Conservation (phyloP, 2,888 invertebrate species). For the Oscheius sp. region DNA sequence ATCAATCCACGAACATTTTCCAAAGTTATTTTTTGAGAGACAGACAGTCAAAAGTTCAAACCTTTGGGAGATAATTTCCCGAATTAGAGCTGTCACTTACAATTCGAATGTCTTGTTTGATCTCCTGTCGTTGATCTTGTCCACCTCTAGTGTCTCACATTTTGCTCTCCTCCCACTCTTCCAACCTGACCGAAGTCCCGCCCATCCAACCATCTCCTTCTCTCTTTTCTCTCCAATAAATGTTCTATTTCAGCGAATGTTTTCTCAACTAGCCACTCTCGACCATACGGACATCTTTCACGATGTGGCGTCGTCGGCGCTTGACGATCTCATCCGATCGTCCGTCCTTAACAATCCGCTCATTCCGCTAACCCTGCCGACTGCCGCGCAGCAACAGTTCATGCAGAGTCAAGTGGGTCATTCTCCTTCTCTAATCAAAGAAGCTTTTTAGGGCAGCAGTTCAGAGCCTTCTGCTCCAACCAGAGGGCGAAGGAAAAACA, state of each 20-base stretch:
- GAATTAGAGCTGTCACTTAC: too few relatives aligned
- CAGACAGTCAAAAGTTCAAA: too few relatives aligned
- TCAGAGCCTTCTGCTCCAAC: conserved; percentile 1
- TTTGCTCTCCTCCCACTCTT: neutral
- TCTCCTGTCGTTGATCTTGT: neutral
- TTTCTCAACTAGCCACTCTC: conserved; percentile 30
- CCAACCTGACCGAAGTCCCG: neutral
- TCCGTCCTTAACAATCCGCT: conserved; percentile 22
- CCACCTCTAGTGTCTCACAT: neutral
- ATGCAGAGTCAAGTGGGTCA: conserved; percentile 12
- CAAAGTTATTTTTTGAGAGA: too few relatives aligned
- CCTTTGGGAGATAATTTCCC: too few relatives aligned
- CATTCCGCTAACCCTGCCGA: conserved; percentile 1
- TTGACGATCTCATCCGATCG: conserved; percentile 26
- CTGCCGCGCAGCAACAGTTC: conserved; percentile 1
- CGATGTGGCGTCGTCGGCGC: conserved; percentile 26
- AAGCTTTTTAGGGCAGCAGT: conserved; percentile 6
- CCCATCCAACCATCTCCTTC: neutral
- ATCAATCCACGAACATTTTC: too few relatives aligned
- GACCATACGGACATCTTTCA: conserved; percentile 33
- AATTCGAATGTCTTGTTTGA: too few relatives aligned
- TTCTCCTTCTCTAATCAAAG: neutral
- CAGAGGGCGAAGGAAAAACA: conserved; percentile 50
- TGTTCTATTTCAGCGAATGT: conserved; percentile 17
- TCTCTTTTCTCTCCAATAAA: neutral